These are phyloP conservation scores for Drosophila barbarae DNA, from an alignment of 2,888 invertebrate species.

Conservation along the genomic window DNA sequence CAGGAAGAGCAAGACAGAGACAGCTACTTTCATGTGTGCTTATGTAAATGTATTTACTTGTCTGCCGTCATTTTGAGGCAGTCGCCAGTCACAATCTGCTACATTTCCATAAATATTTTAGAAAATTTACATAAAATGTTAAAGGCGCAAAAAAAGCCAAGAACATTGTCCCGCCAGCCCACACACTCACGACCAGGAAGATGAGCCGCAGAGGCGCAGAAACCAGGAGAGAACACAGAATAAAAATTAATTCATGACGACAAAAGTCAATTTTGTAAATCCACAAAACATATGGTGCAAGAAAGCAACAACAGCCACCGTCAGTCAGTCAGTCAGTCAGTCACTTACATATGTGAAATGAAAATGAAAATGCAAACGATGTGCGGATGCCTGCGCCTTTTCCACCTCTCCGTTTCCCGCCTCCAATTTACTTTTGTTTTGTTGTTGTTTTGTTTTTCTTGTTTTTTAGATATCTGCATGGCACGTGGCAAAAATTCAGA, in stretches of 20 bases:
- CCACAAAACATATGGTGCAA: conserved; percentile 65
- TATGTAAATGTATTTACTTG: conserved; percentile 63
- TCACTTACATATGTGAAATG: conserved; percentile 44
- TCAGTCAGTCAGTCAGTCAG: conserved; percentile 9
- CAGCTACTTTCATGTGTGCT: conserved; percentile 35
- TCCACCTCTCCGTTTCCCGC: conserved; percentile 5
- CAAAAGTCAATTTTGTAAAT: conserved; percentile 71
- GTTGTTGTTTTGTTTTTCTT: neutral
- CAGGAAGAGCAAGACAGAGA: neutral
- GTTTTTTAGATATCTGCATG: conserved; percentile 18
- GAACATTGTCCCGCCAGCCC: conserved; percentile 4
- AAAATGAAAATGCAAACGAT: conserved; percentile 65
- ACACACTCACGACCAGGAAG: conserved; percentile 4
- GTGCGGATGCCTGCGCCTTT: conserved; percentile 38
- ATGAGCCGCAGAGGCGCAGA: conserved; percentile 19
- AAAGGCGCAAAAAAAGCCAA: conserved; percentile 25
- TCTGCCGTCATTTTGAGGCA: conserved; percentile 67
- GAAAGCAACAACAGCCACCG: conserved; percentile 14
- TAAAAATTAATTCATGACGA: conserved; percentile 71
- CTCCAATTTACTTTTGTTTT: conserved; percentile 1
- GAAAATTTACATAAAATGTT: conserved; percentile 73
- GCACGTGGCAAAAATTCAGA: conserved; percentile 65
- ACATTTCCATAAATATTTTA: conserved; percentile 76
- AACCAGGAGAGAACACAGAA: conserved; percentile 22
- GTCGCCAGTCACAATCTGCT: conserved; percentile 71